Evolutionary conservation across 2,888 invertebrate genomes (phyloP).

Genomic region (Caradrina clavipalpis): DNA sequence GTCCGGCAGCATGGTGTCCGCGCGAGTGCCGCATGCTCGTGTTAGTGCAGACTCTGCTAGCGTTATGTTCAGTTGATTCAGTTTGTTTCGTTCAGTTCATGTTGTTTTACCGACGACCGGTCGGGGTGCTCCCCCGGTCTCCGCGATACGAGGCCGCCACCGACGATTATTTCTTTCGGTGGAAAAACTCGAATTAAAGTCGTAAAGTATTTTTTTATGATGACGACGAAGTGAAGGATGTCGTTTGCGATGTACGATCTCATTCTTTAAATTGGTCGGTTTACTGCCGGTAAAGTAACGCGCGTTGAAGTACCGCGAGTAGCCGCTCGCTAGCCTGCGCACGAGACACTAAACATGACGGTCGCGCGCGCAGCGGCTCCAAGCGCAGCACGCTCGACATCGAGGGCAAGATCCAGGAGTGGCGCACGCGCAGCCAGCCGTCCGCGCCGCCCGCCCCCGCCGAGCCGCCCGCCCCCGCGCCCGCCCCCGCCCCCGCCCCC

Average conservation of each 20-base stretch:
- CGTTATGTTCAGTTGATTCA: constrained; percentile 56
- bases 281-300: constrained; percentile 28
- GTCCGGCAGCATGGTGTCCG: constrained; percentile 20
- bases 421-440: constrained; percentile 78
- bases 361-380: constrained; percentile 78
- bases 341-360: constrained; percentile 36
- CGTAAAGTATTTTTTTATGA: background rate
- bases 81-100: constrained; percentile 64
- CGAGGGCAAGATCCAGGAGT: constrained; percentile 89
- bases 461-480: constrained; percentile 60
- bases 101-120: constrained; percentile 54
- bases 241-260: background rate
- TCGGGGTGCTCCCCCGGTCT: constrained; percentile 40
- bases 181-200: constrained; percentile 26
- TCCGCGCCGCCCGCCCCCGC: constrained; percentile 62
- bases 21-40: constrained; percentile 58
- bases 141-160: background rate
- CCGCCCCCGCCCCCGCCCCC: constrained; percentile 61
- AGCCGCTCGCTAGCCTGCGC: too few relatives aligned
- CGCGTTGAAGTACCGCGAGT: background rate
- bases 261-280: background rate
- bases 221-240: background rate
- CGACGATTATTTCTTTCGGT: constrained; percentile 21
- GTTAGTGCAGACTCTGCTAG: constrained; percentile 54
- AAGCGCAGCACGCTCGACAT: constrained; percentile 89